Evolutionary conservation across 2,888 invertebrate genomes (phyloP).

Genomic region (Saturnia pavonia): DNA sequence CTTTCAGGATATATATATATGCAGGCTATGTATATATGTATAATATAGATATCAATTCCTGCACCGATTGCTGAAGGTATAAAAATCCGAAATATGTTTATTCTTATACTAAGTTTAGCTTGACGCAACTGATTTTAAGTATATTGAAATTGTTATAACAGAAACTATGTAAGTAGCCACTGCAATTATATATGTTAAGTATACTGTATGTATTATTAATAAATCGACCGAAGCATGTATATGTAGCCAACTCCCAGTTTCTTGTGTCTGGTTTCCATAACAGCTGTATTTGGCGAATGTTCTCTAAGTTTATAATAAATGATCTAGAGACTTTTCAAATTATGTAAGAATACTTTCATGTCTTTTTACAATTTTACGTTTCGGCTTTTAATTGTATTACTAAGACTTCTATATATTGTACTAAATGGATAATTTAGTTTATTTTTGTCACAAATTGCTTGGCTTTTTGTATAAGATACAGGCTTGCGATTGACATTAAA

Average conservation of each 20-base stretch:
- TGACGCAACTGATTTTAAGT: not conserved
- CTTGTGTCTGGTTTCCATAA: conserved; percentile 54
- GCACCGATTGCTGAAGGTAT: not conserved
- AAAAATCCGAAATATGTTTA: not conserved
- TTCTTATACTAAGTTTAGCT: not conserved
- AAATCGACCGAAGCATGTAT: not conserved
- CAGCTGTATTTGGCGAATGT: conserved; percentile 38
- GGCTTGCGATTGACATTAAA: too few relatives aligned
- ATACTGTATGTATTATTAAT: conserved; percentile 4
- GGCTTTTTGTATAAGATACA: too few relatives aligned
- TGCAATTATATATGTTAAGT: not conserved
- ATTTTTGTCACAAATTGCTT: too few relatives aligned
- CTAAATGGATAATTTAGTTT: too few relatives aligned
- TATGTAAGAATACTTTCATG: too few relatives aligned
- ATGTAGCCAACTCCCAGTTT: conserved; percentile 27
- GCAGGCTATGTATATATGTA: too few relatives aligned
- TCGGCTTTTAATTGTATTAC: too few relatives aligned
- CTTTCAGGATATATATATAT: too few relatives aligned
- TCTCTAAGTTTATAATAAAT: conserved; percentile 12
- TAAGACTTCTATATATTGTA: too few relatives aligned
- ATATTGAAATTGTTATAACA: not conserved
- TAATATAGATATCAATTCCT: too few relatives aligned
- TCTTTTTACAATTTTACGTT: too few relatives aligned
- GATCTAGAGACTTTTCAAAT: not conserved
- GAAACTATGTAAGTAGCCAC: not conserved